phyloP scores from a whole-genome alignment of 2,797 vertebrate species.

The Melanogrammus aeglefinus region DNA sequence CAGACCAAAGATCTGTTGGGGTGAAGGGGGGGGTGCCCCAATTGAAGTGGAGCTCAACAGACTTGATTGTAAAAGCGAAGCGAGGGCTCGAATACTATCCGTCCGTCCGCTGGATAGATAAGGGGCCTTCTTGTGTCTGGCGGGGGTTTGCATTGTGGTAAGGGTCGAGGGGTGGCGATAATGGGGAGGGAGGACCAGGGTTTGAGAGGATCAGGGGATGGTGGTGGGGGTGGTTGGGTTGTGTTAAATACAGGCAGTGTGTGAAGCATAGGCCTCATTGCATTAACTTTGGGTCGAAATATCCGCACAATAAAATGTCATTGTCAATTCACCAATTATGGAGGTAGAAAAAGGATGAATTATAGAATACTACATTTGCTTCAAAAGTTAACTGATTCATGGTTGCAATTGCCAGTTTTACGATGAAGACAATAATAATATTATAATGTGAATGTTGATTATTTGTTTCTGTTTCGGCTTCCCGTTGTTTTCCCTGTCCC shows the following conservation, averaged over 20 bases:
- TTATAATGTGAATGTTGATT: neutral
- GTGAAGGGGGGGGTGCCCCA: slow-evolving; percentile 15
- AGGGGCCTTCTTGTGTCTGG: neutral
- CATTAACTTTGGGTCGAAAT: neutral
- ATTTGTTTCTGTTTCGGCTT: neutral
- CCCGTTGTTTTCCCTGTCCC: slow-evolving; percentile 13
- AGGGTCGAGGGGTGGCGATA: neutral
- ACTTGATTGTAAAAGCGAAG: slow-evolving; percentile 45
- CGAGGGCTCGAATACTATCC: slow-evolving; percentile 21
- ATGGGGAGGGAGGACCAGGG: neutral
- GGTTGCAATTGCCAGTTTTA: neutral
- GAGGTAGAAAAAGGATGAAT: neutral
- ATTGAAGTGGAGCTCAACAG: slow-evolving; percentile 48
- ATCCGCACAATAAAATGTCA: neutral
- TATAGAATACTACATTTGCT: neutral
- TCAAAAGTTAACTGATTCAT: neutral
- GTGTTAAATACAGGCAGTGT: neutral
- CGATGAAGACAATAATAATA: neutral
- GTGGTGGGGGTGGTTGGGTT: neutral
- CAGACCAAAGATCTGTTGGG: slow-evolving; percentile 27
- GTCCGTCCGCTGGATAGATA: neutral
- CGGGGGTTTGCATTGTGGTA: neutral
- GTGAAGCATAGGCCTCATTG: neutral
- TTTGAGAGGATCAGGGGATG: neutral
- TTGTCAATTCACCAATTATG: neutral